Evolutionary conservation across 35 echinoderm and acorn worm genomes (phyloP).

Genomic region (Heliocidaris erythrogramma): DNA sequence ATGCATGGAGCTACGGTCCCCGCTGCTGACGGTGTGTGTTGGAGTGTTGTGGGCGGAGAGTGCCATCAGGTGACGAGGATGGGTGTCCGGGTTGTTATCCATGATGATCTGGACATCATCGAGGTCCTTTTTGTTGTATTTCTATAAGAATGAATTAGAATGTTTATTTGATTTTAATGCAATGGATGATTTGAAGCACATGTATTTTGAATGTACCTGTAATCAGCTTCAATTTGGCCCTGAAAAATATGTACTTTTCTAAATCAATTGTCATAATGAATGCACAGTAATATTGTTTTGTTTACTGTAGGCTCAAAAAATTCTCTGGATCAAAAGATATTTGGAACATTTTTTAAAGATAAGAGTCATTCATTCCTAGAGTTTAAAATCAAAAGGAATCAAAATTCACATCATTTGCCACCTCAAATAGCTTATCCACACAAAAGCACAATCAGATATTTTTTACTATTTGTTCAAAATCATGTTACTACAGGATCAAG

Average conservation of each 20-base stretch:
- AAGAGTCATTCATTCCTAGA: background rate
- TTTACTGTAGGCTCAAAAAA: no score
- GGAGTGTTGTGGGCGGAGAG: slow-evolving; percentile 66
- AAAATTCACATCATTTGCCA: background rate
- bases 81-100: background rate
- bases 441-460: background rate
- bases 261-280: no score
- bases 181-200: background rate
- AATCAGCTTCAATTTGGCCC: background rate
- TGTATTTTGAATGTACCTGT: background rate
- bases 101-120: slow-evolving; percentile 73
- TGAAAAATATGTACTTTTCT: no score
- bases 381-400: background rate
- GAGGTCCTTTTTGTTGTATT: slow-evolving; percentile 70
- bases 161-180: background rate
- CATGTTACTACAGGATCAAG: background rate
- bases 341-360: no score
- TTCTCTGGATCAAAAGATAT: background rate
- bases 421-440: background rate
- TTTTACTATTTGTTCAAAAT: background rate
- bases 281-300: no score
- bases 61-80: slow-evolving; percentile 27
- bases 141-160: slow-evolving; percentile 18
- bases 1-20: slow-evolving; percentile 85
- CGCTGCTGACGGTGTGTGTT: slow-evolving; percentile 75